Evolutionary conservation across 2,113 vertebrate species (phyloP), one percentile per base, ranked within the genome.

Genomic region (Labeo rohita): DNA sequence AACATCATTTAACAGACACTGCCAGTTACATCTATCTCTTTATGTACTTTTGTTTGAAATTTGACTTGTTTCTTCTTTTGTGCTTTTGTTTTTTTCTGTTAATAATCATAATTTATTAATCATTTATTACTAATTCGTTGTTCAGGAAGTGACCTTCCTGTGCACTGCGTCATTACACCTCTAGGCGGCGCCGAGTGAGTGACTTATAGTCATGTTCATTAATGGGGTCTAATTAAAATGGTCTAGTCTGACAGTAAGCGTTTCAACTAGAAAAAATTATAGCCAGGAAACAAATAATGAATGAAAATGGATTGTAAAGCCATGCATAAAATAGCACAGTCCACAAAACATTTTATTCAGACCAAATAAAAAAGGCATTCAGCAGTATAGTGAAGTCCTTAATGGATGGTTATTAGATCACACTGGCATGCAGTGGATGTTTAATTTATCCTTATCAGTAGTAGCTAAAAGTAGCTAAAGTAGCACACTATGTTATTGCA

Each of bases 11-110:
- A n/a, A 61, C 6, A 65, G 8, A 49, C 49, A 54, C 21, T 23
- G 18, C 4, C 5, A 49, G 6, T 75, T 49, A 49, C 47, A 23
- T 76, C 43, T 11, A 76, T 15, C 11, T 23, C 12, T 23, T 75
- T 72, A 43, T 87, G 76, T 89, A 72, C 76, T 28, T 81, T 45
- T 85, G n/a, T 45, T 21, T 4, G 43, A 43, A 72, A 45, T 28
- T 2, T 50, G n/a, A 50, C 6, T 28, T 13, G 15, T 74, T 8
- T 39, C 8, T 43, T 70, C 21, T 4, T 21, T 12, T 75, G 28
- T 28, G 28, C 28, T 28, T 28, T 28, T 2, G 28, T 28, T 28
- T 28, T 28, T 18, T 80, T 49, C 4, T 39, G 11, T 8, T 52
- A 39, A 12, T 12, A 6, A 65, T 28, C 28, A 28, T 28, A 65